phyloP scores from a whole-genome alignment of 2,113 vertebrate genomes.

The Syngnathus floridae region DNA sequence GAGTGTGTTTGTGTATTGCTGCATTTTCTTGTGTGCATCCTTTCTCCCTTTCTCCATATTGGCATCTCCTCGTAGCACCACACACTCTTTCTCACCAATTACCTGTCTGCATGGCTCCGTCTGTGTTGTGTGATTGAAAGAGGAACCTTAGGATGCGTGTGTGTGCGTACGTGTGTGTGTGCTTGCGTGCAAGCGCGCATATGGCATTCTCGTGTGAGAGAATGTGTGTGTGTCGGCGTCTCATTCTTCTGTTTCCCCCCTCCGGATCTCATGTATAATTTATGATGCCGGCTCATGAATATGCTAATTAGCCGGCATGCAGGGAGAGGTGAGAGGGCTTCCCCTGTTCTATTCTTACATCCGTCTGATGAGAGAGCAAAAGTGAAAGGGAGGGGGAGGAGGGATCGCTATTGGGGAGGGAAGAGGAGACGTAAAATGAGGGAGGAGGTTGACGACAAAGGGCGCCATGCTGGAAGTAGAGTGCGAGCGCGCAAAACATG shows the following conservation, averaged over 20 bases:
- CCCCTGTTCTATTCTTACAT: constrained; percentile 77
- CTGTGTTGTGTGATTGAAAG: constrained; percentile 59
- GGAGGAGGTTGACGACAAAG: constrained; percentile 42
- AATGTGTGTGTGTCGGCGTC: constrained; percentile 43
- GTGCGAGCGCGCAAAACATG: constrained; percentile 53
- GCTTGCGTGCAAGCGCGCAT: constrained; percentile 12
- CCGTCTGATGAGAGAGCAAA: constrained; percentile 63
- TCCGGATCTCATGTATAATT: constrained; percentile 78
- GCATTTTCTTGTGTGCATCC: constrained; percentile 22
- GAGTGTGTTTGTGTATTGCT: constrained; percentile 30
- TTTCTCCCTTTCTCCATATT: constrained; percentile 45
- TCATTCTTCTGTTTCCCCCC: constrained; percentile 70
- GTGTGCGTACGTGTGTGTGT: constrained; percentile 21
- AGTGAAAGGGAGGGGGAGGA: constrained; percentile 31
- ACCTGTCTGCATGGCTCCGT: constrained; percentile 55
- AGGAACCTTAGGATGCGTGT: constrained; percentile 35
- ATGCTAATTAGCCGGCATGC: constrained; percentile 73
- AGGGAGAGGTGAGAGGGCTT: constrained; percentile 79
- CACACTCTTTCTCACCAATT: constrained; percentile 66
- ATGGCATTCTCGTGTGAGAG: constrained; percentile 17
- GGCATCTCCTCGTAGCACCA: constrained; percentile 35
- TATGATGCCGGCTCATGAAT: constrained; percentile 72
- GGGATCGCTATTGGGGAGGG: constrained; percentile 39
- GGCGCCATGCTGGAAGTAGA: constrained; percentile 43
- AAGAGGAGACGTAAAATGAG: constrained; percentile 45